Percentiles rank a stretch among this genome's conserved stretches.
Evolutionary conservation across 2,888 invertebrate species (phyloP).

Genomic region (Mimumesa dahlbomi): DNA sequence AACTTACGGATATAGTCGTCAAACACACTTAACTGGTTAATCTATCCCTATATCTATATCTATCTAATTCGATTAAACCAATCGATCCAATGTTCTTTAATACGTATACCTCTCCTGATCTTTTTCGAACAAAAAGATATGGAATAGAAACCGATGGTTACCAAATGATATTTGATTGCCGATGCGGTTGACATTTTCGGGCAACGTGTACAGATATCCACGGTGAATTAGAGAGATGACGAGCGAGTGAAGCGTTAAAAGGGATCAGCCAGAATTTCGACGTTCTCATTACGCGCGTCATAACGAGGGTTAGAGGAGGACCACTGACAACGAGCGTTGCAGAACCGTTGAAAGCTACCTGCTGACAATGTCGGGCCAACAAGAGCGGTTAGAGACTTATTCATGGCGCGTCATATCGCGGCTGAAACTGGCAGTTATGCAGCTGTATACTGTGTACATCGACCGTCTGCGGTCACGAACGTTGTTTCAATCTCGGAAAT

Average conservation of each 20-base stretch:
- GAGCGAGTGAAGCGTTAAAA: slow-evolving; percentile 45
- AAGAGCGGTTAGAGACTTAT: slow-evolving; percentile 69
- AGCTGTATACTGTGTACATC: slow-evolving; percentile 51
- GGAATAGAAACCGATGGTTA: slow-evolving; percentile 11
- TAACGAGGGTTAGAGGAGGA: slow-evolving; percentile 52
- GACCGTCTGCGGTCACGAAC: slow-evolving; percentile 44
- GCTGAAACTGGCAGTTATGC: slow-evolving; percentile 72
- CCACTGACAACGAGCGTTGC: slow-evolving; percentile 39
- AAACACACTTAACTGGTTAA: no score
- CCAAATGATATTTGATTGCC: background rate
- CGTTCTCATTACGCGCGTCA: slow-evolving; percentile 62
- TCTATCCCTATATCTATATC: no score
- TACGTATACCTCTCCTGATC: no score
- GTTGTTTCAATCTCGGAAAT: slow-evolving; percentile 58
- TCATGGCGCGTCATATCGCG: slow-evolving; percentile 65
- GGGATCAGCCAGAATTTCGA: slow-evolving; percentile 55
- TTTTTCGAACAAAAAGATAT: no score
- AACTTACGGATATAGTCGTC: no score
- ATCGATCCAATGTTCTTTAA: no score
- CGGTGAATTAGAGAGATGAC: slow-evolving; percentile 44
- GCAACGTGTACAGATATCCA: slow-evolving; percentile 22
- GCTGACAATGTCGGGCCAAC: slow-evolving; percentile 64
- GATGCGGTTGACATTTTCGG: background rate
- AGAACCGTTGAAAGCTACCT: slow-evolving; percentile 55
- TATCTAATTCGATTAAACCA: no score